These are phyloP conservation scores for Palythoa heliodiscus DNA, from an alignment of 92 coral and sea anemone genomes.

Conservation along the genomic window DNA sequence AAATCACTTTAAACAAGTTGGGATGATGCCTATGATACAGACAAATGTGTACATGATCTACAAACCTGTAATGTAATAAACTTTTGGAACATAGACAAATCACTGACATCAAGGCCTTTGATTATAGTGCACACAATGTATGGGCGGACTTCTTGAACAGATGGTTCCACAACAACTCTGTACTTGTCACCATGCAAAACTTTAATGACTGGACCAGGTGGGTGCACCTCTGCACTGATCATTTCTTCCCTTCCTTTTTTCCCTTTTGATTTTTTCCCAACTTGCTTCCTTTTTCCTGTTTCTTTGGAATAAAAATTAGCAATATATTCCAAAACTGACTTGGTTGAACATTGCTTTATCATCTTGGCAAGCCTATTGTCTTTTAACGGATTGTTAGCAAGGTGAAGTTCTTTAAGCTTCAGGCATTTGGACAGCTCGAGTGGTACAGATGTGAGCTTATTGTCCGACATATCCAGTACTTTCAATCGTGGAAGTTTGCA, in stretches of 20 bases:
- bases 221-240: slow-evolving; percentile 29
- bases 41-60: neutral
- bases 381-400: slow-evolving; percentile 75
- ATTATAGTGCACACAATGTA: slow-evolving; percentile 89
- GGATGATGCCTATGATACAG: too few relatives aligned
- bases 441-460: slow-evolving; percentile 66
- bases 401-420: slow-evolving; percentile 86
- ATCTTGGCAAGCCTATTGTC: slow-evolving; percentile 86
- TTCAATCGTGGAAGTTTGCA: slow-evolving; percentile 66
- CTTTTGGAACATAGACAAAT: slow-evolving; percentile 74
- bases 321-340: slow-evolving; percentile 86
- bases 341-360: slow-evolving; percentile 86
- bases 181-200: slow-evolving; percentile 75
- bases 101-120: slow-evolving; percentile 79
- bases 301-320: slow-evolving; percentile 55
- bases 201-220: slow-evolving; percentile 59
- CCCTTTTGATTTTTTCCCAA: slow-evolving; percentile 73
- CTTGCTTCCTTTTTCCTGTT: slow-evolving; percentile 84
- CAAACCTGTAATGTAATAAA: slow-evolving; percentile 92
- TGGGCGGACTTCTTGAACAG: slow-evolving; percentile 76
- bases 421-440: slow-evolving; percentile 73
- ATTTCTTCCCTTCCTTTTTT: slow-evolving; percentile 68
- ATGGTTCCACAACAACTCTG: slow-evolving; percentile 64
- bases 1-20: too few relatives aligned
- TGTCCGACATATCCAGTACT: slow-evolving; percentile 70